phyloP scores from a whole-genome alignment of 2,888 invertebrate genomes.

The Polyommatus icarus region DNA sequence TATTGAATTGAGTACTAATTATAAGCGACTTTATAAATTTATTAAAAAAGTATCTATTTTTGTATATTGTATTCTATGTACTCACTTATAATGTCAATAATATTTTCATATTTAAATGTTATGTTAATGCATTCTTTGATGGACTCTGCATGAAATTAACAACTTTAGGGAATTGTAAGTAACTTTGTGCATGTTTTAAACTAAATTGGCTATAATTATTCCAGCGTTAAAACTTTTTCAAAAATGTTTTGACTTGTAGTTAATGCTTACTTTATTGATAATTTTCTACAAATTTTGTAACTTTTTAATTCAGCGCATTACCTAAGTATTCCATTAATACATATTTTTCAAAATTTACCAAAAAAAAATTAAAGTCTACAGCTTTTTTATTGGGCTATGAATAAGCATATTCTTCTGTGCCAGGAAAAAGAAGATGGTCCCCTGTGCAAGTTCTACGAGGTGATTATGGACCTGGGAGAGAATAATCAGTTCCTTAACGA shows the following conservation, averaged over 20 bases:
- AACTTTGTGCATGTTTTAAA: conserved; percentile 49
- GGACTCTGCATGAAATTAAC: conserved; percentile 76
- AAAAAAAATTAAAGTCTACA: neutral
- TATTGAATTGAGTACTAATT: neutral
- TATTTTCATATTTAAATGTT: conserved; percentile 46
- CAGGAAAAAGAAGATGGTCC: conserved; percentile 81
- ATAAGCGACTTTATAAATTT: neutral
- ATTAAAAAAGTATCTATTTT: too few relatives aligned
- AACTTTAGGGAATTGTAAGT: conserved; percentile 77
- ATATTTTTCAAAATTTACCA: neutral
- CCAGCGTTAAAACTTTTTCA: neutral
- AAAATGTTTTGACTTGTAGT: neutral
- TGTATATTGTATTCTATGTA: neutral
- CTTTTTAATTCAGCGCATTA: neutral
- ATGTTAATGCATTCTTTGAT: conserved; percentile 68
- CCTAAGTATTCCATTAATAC: neutral
- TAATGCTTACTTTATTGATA: neutral
- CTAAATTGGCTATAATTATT: neutral
- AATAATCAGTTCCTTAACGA: conserved; percentile 85
- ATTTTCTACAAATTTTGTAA: neutral
- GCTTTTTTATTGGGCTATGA: neutral
- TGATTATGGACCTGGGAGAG: conserved; percentile 87
- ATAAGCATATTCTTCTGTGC: neutral
- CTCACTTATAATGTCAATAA: neutral
- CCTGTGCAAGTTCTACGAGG: conserved; percentile 90